Base-by-base conservation (phyloP, 1,140 invertebrate species). In the Papilio aristodemus region DNA sequence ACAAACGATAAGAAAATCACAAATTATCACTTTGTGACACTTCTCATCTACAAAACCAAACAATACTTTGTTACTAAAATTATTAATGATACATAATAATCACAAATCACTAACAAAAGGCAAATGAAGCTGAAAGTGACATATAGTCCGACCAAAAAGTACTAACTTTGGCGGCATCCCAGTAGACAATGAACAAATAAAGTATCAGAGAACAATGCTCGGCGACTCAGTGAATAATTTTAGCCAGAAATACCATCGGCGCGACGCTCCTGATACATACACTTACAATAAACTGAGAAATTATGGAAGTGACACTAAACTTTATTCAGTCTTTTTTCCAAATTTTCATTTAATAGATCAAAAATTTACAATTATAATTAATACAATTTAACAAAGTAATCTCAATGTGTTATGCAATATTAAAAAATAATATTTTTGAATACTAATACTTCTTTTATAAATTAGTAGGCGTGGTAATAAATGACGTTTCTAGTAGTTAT, bases 181-280 rank as follows among this genome's bases (percentile, higher is more conserved):
- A 62, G 72, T 67, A 76, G 59, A 67, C 71, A 73, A 72, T 57
- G 67, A 72, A 81, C 81, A 86, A 86, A 87, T 87, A 87, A 86
- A 86, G 79, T 88, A 86, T 85, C 72, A 80, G 76, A 85, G 84
- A 85, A 86, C 86, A 88, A 88, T 88, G 82, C 75, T 72, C 75
- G 78, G 70, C 78, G 78, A 83, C 72, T 77, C 77, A 76, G 80
- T 87, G 84, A 85, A 86, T 88, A 88, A 88, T 86, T 88, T 88
- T 88, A 88, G 84, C 80, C 58, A 71, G 72, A 69, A 76, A 71
- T 75, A 78, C 75, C 81, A 79, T 76, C 75, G 81, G 72, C 75
- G 77, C 78, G 77, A 68, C 75, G 75, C 66, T 67, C 58, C 72
- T 58, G 72, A 74, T 79, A 75, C 69, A 76, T 72, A 9, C 38